phyloP scores from a whole-genome alignment of 2,888 invertebrate genomes.

The Archaeoteleia sp. region DNA sequence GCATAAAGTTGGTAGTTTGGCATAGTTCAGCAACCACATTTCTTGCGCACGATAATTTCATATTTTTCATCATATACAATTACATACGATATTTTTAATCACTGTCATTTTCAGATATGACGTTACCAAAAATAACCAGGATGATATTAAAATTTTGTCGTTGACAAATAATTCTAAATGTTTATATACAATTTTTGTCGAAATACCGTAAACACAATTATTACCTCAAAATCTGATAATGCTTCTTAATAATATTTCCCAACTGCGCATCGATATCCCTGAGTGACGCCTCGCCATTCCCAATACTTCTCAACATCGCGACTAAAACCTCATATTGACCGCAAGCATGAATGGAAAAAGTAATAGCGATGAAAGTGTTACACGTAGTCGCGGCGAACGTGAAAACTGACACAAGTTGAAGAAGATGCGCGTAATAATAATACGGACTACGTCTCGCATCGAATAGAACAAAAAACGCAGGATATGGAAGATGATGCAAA shows the following conservation, averaged over 20 bases:
- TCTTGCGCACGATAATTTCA: too few relatives aligned
- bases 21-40: too few relatives aligned
- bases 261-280: neutral
- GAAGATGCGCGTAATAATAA: conserved; percentile 2
- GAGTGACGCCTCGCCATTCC: neutral
- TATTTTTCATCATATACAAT: too few relatives aligned
- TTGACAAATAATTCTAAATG: too few relatives aligned
- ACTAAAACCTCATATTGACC: conserved; percentile 6
- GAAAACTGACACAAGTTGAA: conserved; percentile 2
- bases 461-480: conserved; percentile 1
- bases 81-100: too few relatives aligned
- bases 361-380: conserved; percentile 1
- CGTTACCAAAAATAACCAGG: too few relatives aligned
- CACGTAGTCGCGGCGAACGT: neutral
- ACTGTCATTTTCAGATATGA: too few relatives aligned
- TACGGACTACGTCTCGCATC: conserved; percentile 1
- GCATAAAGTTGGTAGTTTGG: too few relatives aligned
- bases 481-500: conserved; percentile 1
- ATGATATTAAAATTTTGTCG: too few relatives aligned
- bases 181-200: too few relatives aligned
- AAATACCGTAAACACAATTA: too few relatives aligned
- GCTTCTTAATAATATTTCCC: neutral
- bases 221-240: conserved; percentile 5
- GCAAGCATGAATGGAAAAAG: conserved; percentile 9
- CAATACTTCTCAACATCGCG: neutral